Percentiles rank a stretch among this genome's conserved stretches.
Conservation (phyloP, 2,888 invertebrate species). For the Pegoplata infirma region DNA sequence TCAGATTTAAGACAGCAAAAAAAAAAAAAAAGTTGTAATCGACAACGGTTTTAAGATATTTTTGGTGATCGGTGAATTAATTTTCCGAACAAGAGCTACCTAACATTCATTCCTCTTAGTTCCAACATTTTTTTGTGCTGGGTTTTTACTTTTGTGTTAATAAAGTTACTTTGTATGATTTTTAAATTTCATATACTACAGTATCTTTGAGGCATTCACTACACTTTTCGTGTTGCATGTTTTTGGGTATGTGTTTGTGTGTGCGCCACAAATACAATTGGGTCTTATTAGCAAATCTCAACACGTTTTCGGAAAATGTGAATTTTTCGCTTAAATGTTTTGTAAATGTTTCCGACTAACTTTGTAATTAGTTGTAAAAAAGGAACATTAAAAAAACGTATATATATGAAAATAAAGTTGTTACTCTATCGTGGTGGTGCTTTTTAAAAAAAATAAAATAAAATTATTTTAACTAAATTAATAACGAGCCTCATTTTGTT, state of each 20-base stretch:
- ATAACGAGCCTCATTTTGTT: slow-evolving; percentile 51
- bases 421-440: background rate
- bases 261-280: background rate
- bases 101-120: too few species aligned
- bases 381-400: background rate
- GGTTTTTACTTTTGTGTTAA: slow-evolving; percentile 10
- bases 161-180: slow-evolving; percentile 35
- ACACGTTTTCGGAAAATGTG: slow-evolving; percentile 64
- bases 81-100: too few species aligned
- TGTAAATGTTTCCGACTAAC: slow-evolving; percentile 63
- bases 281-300: slow-evolving; percentile 62
- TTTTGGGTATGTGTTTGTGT: background rate
- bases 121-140: too few species aligned
- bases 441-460: background rate
- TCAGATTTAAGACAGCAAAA: too few species aligned
- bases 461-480: slow-evolving; percentile 52
- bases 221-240: too few species aligned
- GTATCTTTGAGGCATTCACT: slow-evolving; percentile 14
- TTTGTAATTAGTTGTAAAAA: slow-evolving; percentile 62
- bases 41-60: too few species aligned
- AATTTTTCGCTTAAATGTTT: slow-evolving; percentile 64
- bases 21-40: too few species aligned
- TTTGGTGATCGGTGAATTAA: too few species aligned
- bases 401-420: slow-evolving; percentile 7
- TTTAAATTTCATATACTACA: background rate